Evolutionary conservation across 2,888 invertebrate genomes (phyloP), one percentile per base, ranked within the genome.

Genomic region (Furcula furcula): DNA sequence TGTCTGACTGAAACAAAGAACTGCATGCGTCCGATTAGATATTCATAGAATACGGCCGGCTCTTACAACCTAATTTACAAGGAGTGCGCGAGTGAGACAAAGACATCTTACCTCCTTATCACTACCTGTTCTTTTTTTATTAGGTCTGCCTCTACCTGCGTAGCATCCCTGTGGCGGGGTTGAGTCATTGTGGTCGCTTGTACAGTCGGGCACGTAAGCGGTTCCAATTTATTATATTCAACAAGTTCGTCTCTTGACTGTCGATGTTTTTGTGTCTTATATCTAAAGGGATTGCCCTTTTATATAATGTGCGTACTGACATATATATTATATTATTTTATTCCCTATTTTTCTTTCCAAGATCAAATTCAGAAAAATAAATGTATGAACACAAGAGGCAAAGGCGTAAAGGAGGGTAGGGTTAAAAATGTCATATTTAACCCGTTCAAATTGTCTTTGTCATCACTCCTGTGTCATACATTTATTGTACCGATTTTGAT

Each of bases 61-160:
- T 33, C 28, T 42, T 49, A 53, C 55, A 49, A 47, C 39, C 40
- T 36, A 49, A 55, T 57, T 55, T 53, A 53, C 46, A 46, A 38
- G 46, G 28, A 39, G 28, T 31, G 51, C 39, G 42, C 37, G 49
- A 53, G 45, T n/a, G 51, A 33, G 46, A 35, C 11, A 29, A 46
- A 32, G 15, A 10, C 31, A n/a, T 33, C 18, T 15, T 26, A 25
- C 32, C 5, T 68, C 67, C 53, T 56, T 32, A 6, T 65, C 53
- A 33, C 51, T 73, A 73, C 73, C 73, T 74, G 73, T 63, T 55
- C 59, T 42, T 57, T 51, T 56, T 61, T 61, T 61, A 54, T 57
- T 49, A 55, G 59, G 58, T 53, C 41, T 65, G 55, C 65, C 56
- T 54, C 31, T 50, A 55, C 55, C 54, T 57, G 57, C 48, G 57